Base-by-base conservation (phyloP, 2,797 vertebrate genomes). In the Micropoecilia bifurca region DNA sequence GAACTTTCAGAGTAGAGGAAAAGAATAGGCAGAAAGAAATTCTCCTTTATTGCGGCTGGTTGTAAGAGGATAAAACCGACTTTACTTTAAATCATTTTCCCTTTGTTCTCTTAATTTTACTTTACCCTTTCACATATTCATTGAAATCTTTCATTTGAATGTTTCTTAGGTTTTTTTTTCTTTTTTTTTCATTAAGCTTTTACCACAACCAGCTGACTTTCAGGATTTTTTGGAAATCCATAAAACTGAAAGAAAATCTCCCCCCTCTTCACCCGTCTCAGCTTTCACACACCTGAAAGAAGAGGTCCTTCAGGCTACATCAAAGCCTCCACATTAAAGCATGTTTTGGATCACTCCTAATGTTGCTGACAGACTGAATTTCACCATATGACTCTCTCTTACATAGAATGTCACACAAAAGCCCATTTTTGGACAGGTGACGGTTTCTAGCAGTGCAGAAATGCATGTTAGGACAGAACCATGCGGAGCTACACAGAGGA, bases 261-360 rank as follows among this genome's bases (percentile, higher is more conserved):
- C n/a, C n/a, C 28, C 20, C 66, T 5, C 1, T 2, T 47, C 12
- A 48, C 25, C 14, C 18, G n/a, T 76, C 36, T 12, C 3, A 50
- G 75, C 45, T 84, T 80, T 33, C 46, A 77, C 55, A 79, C 68
- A 76, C 43, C 73, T 73, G 13, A 71, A 76, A 75, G n/a, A 45
- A 71, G 33, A 53, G 46, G 73, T 74, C 76, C 33, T 53, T 50
- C 53, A 48, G 77, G 14, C 71, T 4, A 22, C 61, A 61, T 77
- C 66, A 50, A 80, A 86, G 10, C 73, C 48, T 45, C 48, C 14
- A 33, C 20, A 22, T 3, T 2, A 45, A 48, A 71, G 53, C 22
- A 10, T 75, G 78, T 79, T 81, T 80, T 39, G 69, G 66, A 77
- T 87, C 9, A 33, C 61, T 81, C 9, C 33, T 53, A 48, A 81